Conservation (phyloP, 1,140 invertebrate genomes). For the Yoshiicerus persimilis region DNA sequence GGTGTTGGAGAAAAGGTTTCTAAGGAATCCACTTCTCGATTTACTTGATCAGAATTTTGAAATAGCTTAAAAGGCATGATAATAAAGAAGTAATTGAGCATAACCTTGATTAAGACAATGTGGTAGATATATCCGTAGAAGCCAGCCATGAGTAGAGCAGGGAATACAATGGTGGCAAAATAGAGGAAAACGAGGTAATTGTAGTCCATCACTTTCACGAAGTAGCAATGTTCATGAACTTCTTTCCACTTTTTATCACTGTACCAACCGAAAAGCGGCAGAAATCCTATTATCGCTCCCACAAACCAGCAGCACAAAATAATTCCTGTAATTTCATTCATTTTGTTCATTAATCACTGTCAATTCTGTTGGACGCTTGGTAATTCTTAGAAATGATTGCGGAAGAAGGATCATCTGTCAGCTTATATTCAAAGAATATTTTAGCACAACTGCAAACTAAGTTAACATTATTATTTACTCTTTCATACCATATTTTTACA, state of each 20-base stretch:
- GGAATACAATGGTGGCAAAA: conserved; percentile 83
- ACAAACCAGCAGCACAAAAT: conserved; percentile 82
- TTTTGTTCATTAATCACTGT: not conserved
- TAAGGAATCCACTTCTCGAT: too few species aligned
- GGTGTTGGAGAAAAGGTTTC: too few species aligned
- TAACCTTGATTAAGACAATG: conserved; percentile 83
- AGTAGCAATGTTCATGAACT: conserved; percentile 65
- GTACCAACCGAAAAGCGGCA: conserved; percentile 86
- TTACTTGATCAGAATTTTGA: too few species aligned
- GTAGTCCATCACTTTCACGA: conserved; percentile 83
- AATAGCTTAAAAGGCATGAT: not conserved
- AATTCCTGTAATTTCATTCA: conserved; percentile 66
- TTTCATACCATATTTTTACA: too few species aligned
- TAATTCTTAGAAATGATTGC: not conserved
- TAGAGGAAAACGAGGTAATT: conserved; percentile 85
- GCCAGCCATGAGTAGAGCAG: conserved; percentile 74
- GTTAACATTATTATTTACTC: too few species aligned
- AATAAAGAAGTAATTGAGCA: not conserved
- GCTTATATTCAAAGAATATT: too few species aligned
- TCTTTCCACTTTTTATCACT: conserved; percentile 56
- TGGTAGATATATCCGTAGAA: conserved; percentile 87
- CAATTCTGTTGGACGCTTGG: not conserved
- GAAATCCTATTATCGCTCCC: conserved; percentile 74
- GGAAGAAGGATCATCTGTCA: conserved; percentile 34
- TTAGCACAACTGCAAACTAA: too few species aligned